Base-by-base conservation (phyloP, 37 sponge, comb jelly and placozoan species). In the Aplysina aerophoba region DNA sequence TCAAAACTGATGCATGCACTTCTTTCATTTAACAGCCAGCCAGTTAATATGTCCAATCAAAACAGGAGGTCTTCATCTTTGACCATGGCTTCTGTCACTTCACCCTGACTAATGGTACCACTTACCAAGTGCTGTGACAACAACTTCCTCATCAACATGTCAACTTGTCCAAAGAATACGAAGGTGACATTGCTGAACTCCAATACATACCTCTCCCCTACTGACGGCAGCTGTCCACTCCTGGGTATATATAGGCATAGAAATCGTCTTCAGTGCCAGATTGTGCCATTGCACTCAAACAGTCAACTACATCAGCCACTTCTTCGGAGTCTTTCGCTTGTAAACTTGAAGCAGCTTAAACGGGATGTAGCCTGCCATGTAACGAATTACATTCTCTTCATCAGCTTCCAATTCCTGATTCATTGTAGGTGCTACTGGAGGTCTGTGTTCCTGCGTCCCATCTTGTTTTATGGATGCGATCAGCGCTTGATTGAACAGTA, bases 281-380 rank as follows among this genome's bases (percentile, higher is more conserved):
- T 13, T 13, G 2, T 13, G 73, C 73, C 73, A 71, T 34, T 4
- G 6, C 28, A 71, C 73, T 71, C 35, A 71, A 33, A 37, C 73
- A 71, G 37, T 33, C 36, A 19, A 71, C 11, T 5, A 71, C 36
- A 33, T 33, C 6, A 33, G 73, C 73, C 6, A 5, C 73, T 12
- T 71, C 73, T 14, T 71, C 11, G 2, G 73, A 28, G 73, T 71
- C 36, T 71, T 14, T 71, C 73, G 6, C 15, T 27, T 37, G 73
- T 71, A 71, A 20, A 34, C 36, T 33, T 71, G 6, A 2, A 71
- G 2, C 4, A 71, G 11, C 36, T 71, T 35, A 71, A 71, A 71
- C 6, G 73, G 34, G 33, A 71, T 34, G 28, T 71, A 71, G 36
- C 73, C 73, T 34, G 73, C 31, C 73, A 71, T 71, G 73, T 71